Evolutionary conservation across 1,140 invertebrate species (phyloP), one percentile per base, ranked within the genome.

Genomic region (Eumaeus atala): DNA sequence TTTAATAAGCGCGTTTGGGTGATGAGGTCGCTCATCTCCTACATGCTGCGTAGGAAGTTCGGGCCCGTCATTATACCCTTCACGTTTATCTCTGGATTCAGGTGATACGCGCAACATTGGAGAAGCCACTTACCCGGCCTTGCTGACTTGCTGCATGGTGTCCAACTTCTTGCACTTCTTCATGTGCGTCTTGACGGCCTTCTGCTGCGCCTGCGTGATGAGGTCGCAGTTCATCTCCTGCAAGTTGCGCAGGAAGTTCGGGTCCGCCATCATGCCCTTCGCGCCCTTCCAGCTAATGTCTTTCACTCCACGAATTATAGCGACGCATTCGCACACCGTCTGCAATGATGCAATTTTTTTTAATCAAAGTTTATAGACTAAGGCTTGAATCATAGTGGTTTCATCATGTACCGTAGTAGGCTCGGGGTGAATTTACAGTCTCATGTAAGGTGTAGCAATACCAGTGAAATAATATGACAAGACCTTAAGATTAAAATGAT

Each of bases 11-110:
- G 88, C 80, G 54, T 90, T 92, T 90, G 88, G 0, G 94, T 94
- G 34, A 97, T 93, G 11, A 90, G 87, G 65, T 97, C 93, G 56
- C 92, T 94, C 91, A 97, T 93, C 69, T 96, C 94, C 84, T 94
- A 93, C 1, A 97, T 81, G 28, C 88, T 90, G 59, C 90, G 89
- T 2, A 97, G 73, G 77, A 97, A 97, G 76, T 91, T 94, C 0
- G 95, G 92, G 76, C 97, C 95, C 0, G 93, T 91, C 95, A 97
- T 96, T 91, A 97, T 94, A 10, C 90, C 93, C 72, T 96, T 96
- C 0, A n/a, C n/a, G n/a, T n/a, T n/a, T n/a, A n/a, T n/a, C n/a
- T n/a, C n/a, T n/a, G n/a, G n/a, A n/a, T n/a, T n/a, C n/a, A n/a
- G n/a, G n/a, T n/a, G n/a, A n/a, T n/a, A n/a, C n/a, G n/a, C n/a